Evolutionary conservation across 2,113 vertebrate genomes (phyloP).

Genomic region (Parotia lawesii): DNA sequence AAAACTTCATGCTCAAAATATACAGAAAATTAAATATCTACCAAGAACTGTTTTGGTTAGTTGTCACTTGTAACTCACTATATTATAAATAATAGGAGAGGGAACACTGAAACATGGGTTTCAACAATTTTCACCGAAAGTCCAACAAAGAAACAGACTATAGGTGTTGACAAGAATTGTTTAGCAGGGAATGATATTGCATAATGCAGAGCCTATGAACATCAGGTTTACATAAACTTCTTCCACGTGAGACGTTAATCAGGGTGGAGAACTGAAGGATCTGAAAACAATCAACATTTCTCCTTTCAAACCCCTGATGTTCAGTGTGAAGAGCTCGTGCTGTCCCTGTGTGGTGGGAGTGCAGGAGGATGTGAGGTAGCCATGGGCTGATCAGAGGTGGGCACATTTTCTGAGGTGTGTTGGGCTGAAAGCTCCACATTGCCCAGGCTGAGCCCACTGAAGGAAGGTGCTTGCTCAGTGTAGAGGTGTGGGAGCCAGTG

Average conservation of each 20-base stretch:
- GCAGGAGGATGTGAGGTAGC: neutral
- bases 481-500: neutral
- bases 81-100: constrained; percentile 47
- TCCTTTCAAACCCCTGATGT: neutral
- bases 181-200: constrained; percentile 31
- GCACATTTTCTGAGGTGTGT: neutral
- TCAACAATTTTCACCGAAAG: constrained; percentile 36
- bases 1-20: constrained; percentile 18
- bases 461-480: neutral
- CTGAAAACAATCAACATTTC: constrained; percentile 44
- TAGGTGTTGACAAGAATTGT: constrained; percentile 51
- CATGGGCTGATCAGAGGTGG: neutral
- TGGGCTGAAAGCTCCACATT: accelerated
- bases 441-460: neutral
- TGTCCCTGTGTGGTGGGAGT: neutral
- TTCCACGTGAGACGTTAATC: constrained; percentile 52
- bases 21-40: constrained; percentile 3
- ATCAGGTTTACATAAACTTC: constrained; percentile 49
- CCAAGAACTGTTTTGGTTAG: constrained; percentile 24
- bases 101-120: constrained; percentile 29
- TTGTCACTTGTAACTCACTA: constrained; percentile 11
- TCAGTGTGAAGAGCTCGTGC: neutral
- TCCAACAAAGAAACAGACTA: constrained; percentile 37
- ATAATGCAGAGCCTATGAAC: constrained; percentile 45
- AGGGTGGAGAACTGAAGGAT: neutral